Evolutionary conservation across 2,888 invertebrate genomes (phyloP), one percentile per base, ranked within the genome.

Genomic region (Trichogramma evanescens): DNA sequence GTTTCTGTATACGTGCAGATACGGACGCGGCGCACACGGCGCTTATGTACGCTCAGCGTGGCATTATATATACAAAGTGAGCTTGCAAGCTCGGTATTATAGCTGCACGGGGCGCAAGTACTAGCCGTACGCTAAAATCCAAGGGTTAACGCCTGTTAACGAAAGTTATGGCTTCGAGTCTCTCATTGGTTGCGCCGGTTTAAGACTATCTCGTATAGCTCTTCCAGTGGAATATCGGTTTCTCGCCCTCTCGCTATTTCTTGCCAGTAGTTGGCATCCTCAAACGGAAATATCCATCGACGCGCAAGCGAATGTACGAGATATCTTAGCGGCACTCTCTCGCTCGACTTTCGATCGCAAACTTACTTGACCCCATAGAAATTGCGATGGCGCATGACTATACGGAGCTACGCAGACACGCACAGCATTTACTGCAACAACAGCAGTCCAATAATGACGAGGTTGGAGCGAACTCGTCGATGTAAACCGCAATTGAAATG

Each of bases 201-300:
- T 26, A 26, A 26, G 63, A 61, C 62, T 66, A 63, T 59, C 65
- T 61, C 62, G 64, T 60, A 55, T 26, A 26, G 26, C 26, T 26
- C 26, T 26, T 26, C 26, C 26, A 26, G 26, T 26, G 26, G 26
- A 26, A 26, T 26, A 26, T 26, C 26, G 26, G 26, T 26, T 26
- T 26, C 26, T 26, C 26, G 1, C 26, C 26, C 26, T 26, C 26
- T 0, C 26, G 26, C 26, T 26, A 26, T 26, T 26, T 26, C 26
- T 26, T 2, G 26, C 26, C 26, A 26, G 26, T 26, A 26, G 26
- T 26, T 26, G 26, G 50, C 61, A 58, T 61, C 65, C 65, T 67
- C 62, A 64, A 66, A 61, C 66, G 66, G 65, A 67, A 69, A 67
- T 67, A 66, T 65, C 62, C 62, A 58, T 63, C 63, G 62, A 62